These are phyloP conservation scores for Mantis religiosa DNA, from an alignment of 2,888 invertebrate species.

Conservation along the genomic window DNA sequence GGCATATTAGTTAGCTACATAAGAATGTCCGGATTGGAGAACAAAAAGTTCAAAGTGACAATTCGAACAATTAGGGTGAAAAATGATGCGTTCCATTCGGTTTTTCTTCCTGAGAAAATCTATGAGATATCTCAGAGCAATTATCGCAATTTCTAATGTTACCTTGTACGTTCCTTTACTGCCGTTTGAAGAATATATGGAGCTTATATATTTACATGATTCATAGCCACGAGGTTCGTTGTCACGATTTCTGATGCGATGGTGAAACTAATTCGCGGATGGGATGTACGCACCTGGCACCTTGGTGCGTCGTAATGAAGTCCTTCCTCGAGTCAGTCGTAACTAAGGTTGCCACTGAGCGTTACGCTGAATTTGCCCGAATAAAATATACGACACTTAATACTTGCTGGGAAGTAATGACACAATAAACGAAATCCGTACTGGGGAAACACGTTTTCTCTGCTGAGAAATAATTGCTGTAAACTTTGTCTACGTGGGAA, in stretches of 20 bases:
- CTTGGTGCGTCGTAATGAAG: background rate
- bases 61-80: no score
- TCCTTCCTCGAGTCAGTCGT: background rate
- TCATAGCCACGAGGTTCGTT: background rate
- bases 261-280: background rate
- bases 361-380: background rate
- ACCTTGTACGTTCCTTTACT: background rate
- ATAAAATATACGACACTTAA: background rate
- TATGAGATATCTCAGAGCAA: no score
- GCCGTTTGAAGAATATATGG: background rate
- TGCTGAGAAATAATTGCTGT: background rate
- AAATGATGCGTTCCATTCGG: no score
- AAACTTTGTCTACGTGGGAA: background rate
- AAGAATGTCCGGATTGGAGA: no score
- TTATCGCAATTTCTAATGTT: no score
- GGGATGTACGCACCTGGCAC: background rate
- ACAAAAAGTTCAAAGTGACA: no score
- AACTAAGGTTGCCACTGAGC: background rate
- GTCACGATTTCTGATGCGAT: background rate
- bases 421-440: background rate
- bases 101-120: no score
- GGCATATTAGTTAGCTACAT: no score
- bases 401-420: background rate
- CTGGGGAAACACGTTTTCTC: background rate
- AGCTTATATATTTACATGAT: background rate